phyloP scores from a whole-genome alignment of 2,888 invertebrate genomes.

The Apodemia zela region DNA sequence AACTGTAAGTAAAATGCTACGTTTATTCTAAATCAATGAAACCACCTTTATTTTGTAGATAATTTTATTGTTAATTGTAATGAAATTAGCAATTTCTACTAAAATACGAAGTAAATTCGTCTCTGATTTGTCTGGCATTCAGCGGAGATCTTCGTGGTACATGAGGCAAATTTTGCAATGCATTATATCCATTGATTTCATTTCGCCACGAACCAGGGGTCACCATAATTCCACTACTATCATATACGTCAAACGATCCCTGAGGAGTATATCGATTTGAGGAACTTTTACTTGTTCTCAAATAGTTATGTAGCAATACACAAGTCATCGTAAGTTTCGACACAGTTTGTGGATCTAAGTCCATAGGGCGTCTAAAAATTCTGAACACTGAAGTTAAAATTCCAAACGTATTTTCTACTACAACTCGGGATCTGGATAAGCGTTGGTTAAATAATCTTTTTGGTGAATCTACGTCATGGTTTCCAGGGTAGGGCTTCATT shows the following conservation, averaged over 20 bases:
- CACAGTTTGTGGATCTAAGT: conserved; percentile 29
- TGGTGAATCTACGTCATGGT: conserved; percentile 20
- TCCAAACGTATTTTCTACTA: conserved; percentile 29
- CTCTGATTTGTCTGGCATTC: conserved; percentile 32
- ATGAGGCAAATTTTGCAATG: conserved; percentile 28
- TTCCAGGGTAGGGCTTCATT: conserved; percentile 36
- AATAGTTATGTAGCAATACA: conserved; percentile 39
- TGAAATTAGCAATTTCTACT: too few species aligned
- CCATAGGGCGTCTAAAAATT: conserved; percentile 25
- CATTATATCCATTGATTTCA: conserved; percentile 27
- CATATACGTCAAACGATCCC: conserved; percentile 35
- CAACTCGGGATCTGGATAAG: conserved; percentile 23
- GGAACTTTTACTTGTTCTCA: conserved; percentile 35
- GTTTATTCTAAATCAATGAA: too few species aligned
- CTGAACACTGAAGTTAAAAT: conserved; percentile 25
- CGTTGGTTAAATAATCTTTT: conserved; percentile 24
- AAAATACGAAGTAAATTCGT: conserved; percentile 37
- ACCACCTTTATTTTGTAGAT: too few species aligned
- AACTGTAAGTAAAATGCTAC: conserved; percentile 22
- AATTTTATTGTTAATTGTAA: too few species aligned
- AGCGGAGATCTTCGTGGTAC: conserved; percentile 30
- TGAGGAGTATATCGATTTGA: conserved; percentile 34
- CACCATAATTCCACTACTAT: conserved; percentile 23
- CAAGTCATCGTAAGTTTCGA: conserved; percentile 44
- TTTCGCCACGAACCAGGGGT: conserved; percentile 32